Evolutionary conservation across 2,113 vertebrate genomes (phyloP).

Genomic region (Genyomyrus donnyi): DNA sequence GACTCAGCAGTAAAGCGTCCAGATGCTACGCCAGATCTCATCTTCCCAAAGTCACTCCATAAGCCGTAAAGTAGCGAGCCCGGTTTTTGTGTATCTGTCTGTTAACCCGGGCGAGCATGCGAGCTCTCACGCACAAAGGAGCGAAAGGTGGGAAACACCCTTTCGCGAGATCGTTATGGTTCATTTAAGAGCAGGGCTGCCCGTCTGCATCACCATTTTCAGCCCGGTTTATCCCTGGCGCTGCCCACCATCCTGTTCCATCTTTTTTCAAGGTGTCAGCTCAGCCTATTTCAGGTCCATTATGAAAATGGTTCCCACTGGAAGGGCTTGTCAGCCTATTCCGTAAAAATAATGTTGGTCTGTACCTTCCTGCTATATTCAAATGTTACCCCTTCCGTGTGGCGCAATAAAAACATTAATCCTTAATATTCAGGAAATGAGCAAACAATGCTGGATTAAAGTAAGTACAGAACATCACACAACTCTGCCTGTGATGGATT

Average conservation of each 20-base stretch:
- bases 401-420: constrained; percentile 29
- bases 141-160: neutral
- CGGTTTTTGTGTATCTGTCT: neutral
- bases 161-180: neutral
- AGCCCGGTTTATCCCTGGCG: neutral
- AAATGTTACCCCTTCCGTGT: neutral
- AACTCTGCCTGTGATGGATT: neutral
- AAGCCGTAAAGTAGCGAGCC: constrained; percentile 47
- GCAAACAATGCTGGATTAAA: neutral
- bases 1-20: constrained; percentile 59
- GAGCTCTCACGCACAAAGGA: neutral
- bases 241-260: constrained; percentile 7
- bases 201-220: neutral
- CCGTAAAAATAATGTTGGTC: neutral
- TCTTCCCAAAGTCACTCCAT: constrained; percentile 49
- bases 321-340: constrained; percentile 38
- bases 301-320: constrained; percentile 49
- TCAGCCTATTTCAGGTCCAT: constrained; percentile 43
- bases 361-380: neutral
- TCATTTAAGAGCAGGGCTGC: constrained; percentile 13
- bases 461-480: neutral
- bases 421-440: neutral
- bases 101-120: neutral
- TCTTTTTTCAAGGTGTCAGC: constrained; percentile 46
- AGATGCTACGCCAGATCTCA: constrained; percentile 69